phyloP scores from a whole-genome alignment of 2,888 invertebrate species.

The Drosophila longiperda region DNA sequence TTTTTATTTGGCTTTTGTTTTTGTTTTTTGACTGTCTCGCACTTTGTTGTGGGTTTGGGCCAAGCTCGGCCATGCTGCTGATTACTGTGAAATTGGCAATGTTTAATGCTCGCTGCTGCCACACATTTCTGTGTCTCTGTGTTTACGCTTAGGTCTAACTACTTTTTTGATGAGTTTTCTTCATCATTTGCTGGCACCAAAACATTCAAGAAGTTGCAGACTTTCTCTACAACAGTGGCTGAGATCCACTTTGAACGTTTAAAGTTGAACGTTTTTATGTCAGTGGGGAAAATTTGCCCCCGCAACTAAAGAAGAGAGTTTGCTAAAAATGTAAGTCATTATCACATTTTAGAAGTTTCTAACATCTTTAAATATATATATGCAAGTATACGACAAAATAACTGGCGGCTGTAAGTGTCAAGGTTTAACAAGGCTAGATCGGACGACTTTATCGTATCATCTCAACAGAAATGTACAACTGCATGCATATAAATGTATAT shows the following conservation, averaged over 20 bases:
- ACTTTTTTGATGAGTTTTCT: slow-evolving; percentile 73
- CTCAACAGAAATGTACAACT: neutral
- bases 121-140: slow-evolving; percentile 60
- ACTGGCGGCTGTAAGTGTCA: neutral
- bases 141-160: slow-evolving; percentile 58
- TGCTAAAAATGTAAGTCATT: slow-evolving; percentile 4
- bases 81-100: slow-evolving; percentile 78
- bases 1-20: neutral
- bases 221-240: slow-evolving; percentile 59
- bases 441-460: neutral
- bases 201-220: slow-evolving; percentile 37
- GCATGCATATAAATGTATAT: too few relatives aligned
- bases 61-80: slow-evolving; percentile 58
- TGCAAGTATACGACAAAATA: neutral
- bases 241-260: slow-evolving; percentile 20
- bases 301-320: slow-evolving; percentile 34
- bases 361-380: neutral
- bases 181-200: slow-evolving; percentile 35
- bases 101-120: slow-evolving; percentile 63
- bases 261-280: slow-evolving; percentile 29
- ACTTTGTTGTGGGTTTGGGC: slow-evolving; percentile 44
- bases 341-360: slow-evolving; percentile 1
- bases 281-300: slow-evolving; percentile 16
- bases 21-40: slow-evolving; percentile 6
- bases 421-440: neutral